Evolutionary conservation across 2,113 vertebrate genomes (phyloP), one percentile per base, ranked within the genome.

Genomic region (Dascyllus trimaculatus): DNA sequence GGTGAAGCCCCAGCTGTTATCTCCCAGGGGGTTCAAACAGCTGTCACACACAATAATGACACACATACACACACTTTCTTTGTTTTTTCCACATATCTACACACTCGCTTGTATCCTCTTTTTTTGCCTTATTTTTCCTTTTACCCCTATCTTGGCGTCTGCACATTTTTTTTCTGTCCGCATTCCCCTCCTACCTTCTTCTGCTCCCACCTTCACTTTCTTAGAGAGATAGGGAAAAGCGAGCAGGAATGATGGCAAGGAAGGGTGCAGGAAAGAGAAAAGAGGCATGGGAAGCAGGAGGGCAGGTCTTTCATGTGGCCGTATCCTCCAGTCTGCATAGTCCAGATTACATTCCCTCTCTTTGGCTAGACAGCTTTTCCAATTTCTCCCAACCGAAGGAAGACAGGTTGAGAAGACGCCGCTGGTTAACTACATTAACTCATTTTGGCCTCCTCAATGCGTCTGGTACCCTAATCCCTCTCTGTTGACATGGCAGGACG

Each of bases 21-120:
- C 93, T 95, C 95, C 93, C 91, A 74, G 88, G 92, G 95, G 96
- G 94, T 95, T 95, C 93, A 94, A 95, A 94, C 95, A 96, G 94
- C 95, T 96, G 96, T 92, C 95, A 93, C 57, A 83, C 86, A 93
- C 92, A 92, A 93, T 95, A 96, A 95, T 94, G 91, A 91, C 91
- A 92, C 93, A 93, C 91, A 88, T 84, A 84, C n/a, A 67, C 49
- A 49, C 64, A 60, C 46, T 73, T 19, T 75, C 63, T 80, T 81
- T 87, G 75, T 92, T 93, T 91, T 83, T 80, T 84, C 22, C 43
- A 68, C 32, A 80, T 90, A 90, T 90, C 40, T 10, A 71, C 57
- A 40, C 40, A 22, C 14, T n/a, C 4, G 14, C 15, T 51, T 69
- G 71, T 60, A 71, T 62, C 63, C 26, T 51, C 15, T 10, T 45